Evolutionary conservation across 2,888 invertebrate species (phyloP).

Genomic region (Quadriops clusia): DNA sequence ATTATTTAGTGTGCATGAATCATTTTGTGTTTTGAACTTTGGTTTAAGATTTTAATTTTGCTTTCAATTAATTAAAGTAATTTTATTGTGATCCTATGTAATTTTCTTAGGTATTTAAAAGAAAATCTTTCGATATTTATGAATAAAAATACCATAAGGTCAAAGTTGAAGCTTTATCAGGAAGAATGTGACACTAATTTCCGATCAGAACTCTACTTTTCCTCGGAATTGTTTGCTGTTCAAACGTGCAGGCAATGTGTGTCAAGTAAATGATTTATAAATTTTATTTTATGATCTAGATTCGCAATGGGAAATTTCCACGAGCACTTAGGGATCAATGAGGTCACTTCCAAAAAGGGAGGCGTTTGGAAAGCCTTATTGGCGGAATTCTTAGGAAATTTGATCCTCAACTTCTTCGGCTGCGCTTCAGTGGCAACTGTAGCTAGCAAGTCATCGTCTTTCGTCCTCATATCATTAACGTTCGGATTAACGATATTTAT

Average conservation of each 20-base stretch:
- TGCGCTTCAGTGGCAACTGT: constrained; percentile 66
- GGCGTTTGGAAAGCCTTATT: constrained; percentile 68
- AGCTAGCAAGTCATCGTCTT: constrained; percentile 32
- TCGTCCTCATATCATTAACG: constrained; percentile 65
- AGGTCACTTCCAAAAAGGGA: constrained; percentile 56
- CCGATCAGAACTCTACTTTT: too few relatives aligned
- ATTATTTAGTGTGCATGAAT: too few relatives aligned
- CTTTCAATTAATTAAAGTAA: too few relatives aligned
- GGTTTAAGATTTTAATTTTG: too few relatives aligned
- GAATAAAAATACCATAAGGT: too few relatives aligned
- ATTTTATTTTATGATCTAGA: neutral
- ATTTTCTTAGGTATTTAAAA: too few relatives aligned
- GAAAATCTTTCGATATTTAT: too few relatives aligned
- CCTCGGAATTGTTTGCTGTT: too few relatives aligned
- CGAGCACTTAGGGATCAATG: constrained; percentile 56
- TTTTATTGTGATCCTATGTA: too few relatives aligned
- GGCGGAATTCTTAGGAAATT: constrained; percentile 79
- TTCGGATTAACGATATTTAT: constrained; percentile 81
- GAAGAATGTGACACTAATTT: too few relatives aligned
- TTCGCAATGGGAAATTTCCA: constrained; percentile 41
- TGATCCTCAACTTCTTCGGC: constrained; percentile 80
- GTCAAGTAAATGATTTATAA: constrained; percentile 9
- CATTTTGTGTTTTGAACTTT: too few relatives aligned
- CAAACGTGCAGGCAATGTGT: constrained; percentile 7
- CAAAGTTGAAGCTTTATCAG: too few relatives aligned